Base-by-base conservation (phyloP, 2,797 vertebrate species). In the Meda fulgida region DNA sequence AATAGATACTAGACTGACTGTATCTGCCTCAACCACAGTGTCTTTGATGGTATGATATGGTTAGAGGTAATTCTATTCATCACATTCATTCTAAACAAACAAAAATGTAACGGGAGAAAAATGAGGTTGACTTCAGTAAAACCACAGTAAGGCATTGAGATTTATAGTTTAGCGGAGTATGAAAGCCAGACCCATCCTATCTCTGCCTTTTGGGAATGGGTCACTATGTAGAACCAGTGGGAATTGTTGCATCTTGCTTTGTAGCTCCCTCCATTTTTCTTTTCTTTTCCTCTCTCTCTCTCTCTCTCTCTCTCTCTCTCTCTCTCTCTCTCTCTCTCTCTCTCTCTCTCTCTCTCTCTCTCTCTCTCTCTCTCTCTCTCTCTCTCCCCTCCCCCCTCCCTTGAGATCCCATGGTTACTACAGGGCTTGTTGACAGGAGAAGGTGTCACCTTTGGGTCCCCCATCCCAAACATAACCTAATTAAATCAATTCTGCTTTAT, bases 401-500 rank as follows among this genome's bases (percentile, higher is more conserved):
- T 81, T 40, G 83, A 65, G 75, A 65, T 38, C 10, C 21, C 29
- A 11, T 67, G 40, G 78, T 77, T 81, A 78, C 70, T 77, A 40
- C 75, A 29, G 78, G 60, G 69, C 55, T 40, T 60, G 84, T 73
- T 81, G 67, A 78, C 78, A 85, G 81, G 71, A 78, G 86, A 85
- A 82, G 43, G 78, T 80, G 60, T 55, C 69, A 71, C 85, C 83
- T 90, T 73, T 72, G 84, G 84, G 82, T 84, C 67, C 53, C 46
- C 69, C 23, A n/a, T 81, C 78, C 78, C 81, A 86, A 89, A 83
- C 58, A 72, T 71, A 70, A 72, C n/a, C 65, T 88, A 90, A 90
- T 89, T 89, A 58, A 88, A 88, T 89, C 85, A 75, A 71, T 86
- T 87, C 29, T 78, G 71, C 79, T 89, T 80, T 83, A 88, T 84